Percentiles rank a stretch among this genome's conserved stretches.
Evolutionary conservation across 1,140 invertebrate species (phyloP).

Genomic region (Philopotamus ludificatus): DNA sequence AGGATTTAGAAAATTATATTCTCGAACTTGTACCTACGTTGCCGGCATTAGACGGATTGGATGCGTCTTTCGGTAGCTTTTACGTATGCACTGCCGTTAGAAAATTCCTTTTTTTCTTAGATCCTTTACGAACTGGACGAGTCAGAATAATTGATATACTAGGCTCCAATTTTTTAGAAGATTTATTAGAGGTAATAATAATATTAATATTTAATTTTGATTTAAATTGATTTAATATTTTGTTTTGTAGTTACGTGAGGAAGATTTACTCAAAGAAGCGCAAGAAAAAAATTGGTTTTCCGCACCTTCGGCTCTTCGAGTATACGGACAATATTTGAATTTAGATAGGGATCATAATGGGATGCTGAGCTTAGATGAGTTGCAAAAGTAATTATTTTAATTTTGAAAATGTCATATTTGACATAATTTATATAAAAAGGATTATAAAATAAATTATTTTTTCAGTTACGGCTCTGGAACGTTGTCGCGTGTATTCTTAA

Average conservation of each 20-base stretch:
- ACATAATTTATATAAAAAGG: neutral
- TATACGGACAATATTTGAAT: conserved; percentile 92
- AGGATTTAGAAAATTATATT: conserved; percentile 96
- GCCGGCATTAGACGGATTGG: conserved; percentile 83
- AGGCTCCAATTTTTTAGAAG: conserved; percentile 88
- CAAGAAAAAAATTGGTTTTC: conserved; percentile 95
- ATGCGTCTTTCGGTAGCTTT: conserved; percentile 93
- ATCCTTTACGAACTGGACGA: conserved; percentile 81
- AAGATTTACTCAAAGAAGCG: conserved; percentile 77
- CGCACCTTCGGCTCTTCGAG: conserved; percentile 80
- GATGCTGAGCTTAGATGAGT: conserved; percentile 87
- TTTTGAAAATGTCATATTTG: neutral
- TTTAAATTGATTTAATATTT: conserved; percentile 27
- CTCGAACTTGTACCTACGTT: conserved; percentile 88
- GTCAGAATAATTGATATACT: conserved; percentile 91
- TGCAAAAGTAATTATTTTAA: conserved; percentile 66
- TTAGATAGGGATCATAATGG: conserved; percentile 94
- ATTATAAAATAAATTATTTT: conserved; percentile 13
- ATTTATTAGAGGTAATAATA: conserved; percentile 74
- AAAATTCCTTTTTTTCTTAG: conserved; percentile 95
- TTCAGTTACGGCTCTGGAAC: conserved; percentile 86
- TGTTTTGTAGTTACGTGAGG: conserved; percentile 69
- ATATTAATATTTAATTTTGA: conserved; percentile 2
- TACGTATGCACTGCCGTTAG: conserved; percentile 94
- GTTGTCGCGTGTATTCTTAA: conserved; percentile 87